Conservation (phyloP, 1,140 invertebrate genomes). For the Drosophila ohnishii region DNA sequence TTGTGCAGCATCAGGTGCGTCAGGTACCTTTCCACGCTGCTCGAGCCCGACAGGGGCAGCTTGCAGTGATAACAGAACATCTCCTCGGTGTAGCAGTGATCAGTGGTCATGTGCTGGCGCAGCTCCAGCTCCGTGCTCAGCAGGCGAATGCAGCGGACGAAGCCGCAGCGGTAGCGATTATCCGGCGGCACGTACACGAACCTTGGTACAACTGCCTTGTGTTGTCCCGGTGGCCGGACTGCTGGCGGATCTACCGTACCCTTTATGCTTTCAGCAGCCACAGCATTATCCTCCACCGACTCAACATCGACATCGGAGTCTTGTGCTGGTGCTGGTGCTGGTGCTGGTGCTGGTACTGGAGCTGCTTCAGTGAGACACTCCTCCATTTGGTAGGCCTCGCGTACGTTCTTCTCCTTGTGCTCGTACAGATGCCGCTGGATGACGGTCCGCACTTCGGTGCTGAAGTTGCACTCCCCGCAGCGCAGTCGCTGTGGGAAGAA, state of each 20-base stretch:
- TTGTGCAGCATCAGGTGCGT: constrained; percentile 50
- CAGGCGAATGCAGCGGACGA: background rate
- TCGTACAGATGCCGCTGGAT: constrained; percentile 29
- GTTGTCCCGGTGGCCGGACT: background rate
- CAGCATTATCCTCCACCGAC: background rate
- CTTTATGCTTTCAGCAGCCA: no score
- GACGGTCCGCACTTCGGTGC: rapidly evolving
- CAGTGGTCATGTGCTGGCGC: constrained; percentile 17
- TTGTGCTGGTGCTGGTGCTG: background rate
- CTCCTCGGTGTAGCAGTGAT: constrained; percentile 24
- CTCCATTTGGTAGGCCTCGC: constrained; percentile 17
- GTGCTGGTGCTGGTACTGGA: background rate
- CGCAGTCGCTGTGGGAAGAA: background rate
- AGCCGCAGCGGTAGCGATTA: constrained; percentile 37
- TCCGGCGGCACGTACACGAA: constrained; percentile 30
- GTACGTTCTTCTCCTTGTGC: constrained; percentile 17
- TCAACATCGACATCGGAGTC: background rate
- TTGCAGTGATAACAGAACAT: constrained; percentile 42
- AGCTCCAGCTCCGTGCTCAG: constrained; percentile 16
- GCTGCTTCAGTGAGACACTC: background rate
- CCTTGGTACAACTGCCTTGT: background rate
- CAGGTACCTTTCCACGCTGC: constrained; percentile 4
- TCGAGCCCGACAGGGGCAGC: rapidly evolving
- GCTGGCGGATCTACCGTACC: background rate
- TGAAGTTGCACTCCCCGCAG: constrained; percentile 38